Percentiles rank a stretch among this genome's conserved stretches.
phyloP scores from a whole-genome alignment of 2,888 invertebrate species.

The Horisme vitalbata region DNA sequence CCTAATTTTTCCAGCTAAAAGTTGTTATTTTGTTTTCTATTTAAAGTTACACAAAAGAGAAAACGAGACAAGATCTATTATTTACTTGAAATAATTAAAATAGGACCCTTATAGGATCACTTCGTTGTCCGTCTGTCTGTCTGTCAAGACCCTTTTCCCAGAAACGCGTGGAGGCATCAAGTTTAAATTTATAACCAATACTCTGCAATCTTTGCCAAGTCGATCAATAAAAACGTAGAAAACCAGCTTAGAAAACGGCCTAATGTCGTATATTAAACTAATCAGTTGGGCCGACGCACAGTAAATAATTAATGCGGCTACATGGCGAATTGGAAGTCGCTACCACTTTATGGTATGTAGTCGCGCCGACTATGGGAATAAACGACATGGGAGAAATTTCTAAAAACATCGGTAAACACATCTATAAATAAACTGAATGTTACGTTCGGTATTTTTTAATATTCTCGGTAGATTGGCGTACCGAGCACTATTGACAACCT shows the following conservation, averaged over 20 bases:
- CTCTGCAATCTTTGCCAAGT: neutral
- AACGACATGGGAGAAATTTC: conserved; percentile 23
- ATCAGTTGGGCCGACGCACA: neutral
- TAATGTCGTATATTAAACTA: neutral
- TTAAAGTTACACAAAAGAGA: too few species aligned
- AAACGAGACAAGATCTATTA: too few species aligned
- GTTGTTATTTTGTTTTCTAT: too few species aligned
- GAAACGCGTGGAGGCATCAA: too few species aligned
- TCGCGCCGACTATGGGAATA: conserved; percentile 17
- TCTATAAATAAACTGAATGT: neutral
- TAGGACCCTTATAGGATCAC: too few species aligned
- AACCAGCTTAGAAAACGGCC: neutral
- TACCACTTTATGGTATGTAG: conserved; percentile 9
- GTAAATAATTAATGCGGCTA: conserved; percentile 18
- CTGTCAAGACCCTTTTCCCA: too few species aligned
- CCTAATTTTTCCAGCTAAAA: too few species aligned
- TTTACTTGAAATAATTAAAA: too few species aligned
- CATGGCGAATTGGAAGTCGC: conserved; percentile 7
- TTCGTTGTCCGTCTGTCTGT: too few species aligned
- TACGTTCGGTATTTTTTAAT: neutral
- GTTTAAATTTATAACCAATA: too few species aligned
- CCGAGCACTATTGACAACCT: too few species aligned
- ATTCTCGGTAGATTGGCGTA: too few species aligned
- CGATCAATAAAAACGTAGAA: neutral
- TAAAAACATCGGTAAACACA: neutral